Evolutionary conservation across 2,888 invertebrate species (phyloP), one percentile per base, ranked within the genome.

Genomic region (Silvanus unidentatus): DNA sequence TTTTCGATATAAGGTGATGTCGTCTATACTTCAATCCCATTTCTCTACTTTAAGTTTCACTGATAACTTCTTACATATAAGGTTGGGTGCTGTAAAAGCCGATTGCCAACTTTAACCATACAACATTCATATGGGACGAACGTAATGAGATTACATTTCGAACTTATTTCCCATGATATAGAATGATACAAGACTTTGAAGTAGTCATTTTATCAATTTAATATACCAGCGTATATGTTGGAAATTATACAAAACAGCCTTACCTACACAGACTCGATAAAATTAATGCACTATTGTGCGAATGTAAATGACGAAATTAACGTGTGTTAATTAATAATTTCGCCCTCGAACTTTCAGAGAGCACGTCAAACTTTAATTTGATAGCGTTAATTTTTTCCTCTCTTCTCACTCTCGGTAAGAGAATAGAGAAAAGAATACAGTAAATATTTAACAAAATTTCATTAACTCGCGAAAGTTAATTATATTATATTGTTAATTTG

Each of bases 401-500:
- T n/a, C n/a, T n/a, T n/a, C n/a, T n/a, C n/a, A n/a, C n/a, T n/a
- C n/a, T n/a, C n/a, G n/a, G n/a, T n/a, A 22, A 22, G 22, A 8
- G 4, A 22, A 22, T 22, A 8, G 22, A 22, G 22, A 22, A 22
- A 22, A 16, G 15, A 37, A 37, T 42, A 39, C 29, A 34, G 39
- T 42, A 45, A 45, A 45, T 39, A 45, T 45, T 45, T 45, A 45
- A 45, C 45, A 16, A 37, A 42, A 45, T 45, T 45, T 45, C 38
- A 45, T 42, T 39, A 27, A 32, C 42, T 45, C 42, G 40, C 38
- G 15, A n/a, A 2, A 30, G 34, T 39, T 53, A 53, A 53, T 50
- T 50, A 47, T 42, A 50, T 53, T 53, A 49, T 48, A 50, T 50
- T 50, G 53, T 53, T 52, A 50, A 52, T 50, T 52, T 52, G 44